phyloP scores from a whole-genome alignment of 1,140 invertebrate species.

The Cydia splendana region DNA sequence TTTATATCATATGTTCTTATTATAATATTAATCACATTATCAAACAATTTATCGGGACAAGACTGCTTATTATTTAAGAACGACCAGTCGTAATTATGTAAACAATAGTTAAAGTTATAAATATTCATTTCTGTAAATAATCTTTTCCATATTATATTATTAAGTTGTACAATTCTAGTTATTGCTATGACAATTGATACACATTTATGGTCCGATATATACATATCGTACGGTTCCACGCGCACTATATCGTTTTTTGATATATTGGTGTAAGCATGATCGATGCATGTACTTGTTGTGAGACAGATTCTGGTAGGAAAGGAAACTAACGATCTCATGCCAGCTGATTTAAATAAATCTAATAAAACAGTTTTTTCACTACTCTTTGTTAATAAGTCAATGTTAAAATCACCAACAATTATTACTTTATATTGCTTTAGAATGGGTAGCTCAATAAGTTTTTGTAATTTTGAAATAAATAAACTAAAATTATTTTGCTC shows the following conservation, averaged over 20 bases:
- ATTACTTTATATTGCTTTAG: no score
- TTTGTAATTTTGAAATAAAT: no score
- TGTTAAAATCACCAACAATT: no score
- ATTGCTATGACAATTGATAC: background rate
- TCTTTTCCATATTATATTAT: no score
- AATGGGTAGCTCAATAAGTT: no score
- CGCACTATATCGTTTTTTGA: background rate
- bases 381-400: background rate
- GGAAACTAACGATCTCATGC: background rate
- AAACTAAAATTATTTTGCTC: background rate
- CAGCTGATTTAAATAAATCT: background rate
- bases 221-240: background rate
- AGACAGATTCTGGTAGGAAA: background rate
- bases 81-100: no score
- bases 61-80: no score
- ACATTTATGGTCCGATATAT: background rate
- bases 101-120: no score
- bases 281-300: slow-evolving; percentile 1
- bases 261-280: slow-evolving; percentile 7
- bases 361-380: background rate
- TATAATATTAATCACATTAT: no score
- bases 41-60: no score
- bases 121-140: no score
- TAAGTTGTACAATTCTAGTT: background rate
- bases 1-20: no score